A percentile compares a stretch with the other conserved stretches of the same genome.
phyloP scores from a whole-genome alignment of 2,797 vertebrate species.

The Hyperoplus immaculatus region DNA sequence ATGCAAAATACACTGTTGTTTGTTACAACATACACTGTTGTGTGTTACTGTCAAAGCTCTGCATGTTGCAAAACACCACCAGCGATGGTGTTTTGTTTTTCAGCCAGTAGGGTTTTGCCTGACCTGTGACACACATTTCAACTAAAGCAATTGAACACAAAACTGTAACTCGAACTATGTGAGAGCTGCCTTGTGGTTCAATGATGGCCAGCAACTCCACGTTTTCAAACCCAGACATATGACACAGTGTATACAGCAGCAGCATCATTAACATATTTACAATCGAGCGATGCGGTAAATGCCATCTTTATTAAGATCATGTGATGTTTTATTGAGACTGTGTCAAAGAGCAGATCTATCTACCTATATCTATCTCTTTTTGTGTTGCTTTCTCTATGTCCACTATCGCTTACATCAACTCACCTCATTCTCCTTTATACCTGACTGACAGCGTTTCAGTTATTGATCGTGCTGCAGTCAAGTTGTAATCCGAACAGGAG shows the following conservation, averaged over 20 bases:
- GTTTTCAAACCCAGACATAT: neutral
- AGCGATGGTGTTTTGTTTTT: neutral
- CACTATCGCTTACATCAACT: neutral
- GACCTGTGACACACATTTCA: slow-evolving; percentile 7
- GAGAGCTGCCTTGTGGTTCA: neutral
- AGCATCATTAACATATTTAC: neutral
- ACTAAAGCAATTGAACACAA: neutral
- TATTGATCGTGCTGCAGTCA: neutral
- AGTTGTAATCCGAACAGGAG: slow-evolving; percentile 1
- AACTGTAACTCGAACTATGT: neutral
- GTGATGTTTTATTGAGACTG: neutral
- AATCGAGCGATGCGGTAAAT: neutral
- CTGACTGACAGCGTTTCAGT: neutral
- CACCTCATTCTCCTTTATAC: too few species aligned
- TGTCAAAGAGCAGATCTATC: neutral
- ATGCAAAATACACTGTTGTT: slow-evolving; percentile 16
- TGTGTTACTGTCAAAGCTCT: neutral
- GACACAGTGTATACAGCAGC: neutral
- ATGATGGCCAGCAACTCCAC: too few species aligned
- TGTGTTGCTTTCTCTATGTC: neutral
- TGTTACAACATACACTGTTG: neutral
- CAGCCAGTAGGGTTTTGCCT: neutral
- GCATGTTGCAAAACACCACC: slow-evolving; percentile 13
- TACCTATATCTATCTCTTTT: too few species aligned
- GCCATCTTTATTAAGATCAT: neutral